Percentiles rank a stretch among this genome's conserved stretches.
Evolutionary conservation across 2,113 vertebrate species (phyloP).

Genomic region (Pitta sordida): DNA sequence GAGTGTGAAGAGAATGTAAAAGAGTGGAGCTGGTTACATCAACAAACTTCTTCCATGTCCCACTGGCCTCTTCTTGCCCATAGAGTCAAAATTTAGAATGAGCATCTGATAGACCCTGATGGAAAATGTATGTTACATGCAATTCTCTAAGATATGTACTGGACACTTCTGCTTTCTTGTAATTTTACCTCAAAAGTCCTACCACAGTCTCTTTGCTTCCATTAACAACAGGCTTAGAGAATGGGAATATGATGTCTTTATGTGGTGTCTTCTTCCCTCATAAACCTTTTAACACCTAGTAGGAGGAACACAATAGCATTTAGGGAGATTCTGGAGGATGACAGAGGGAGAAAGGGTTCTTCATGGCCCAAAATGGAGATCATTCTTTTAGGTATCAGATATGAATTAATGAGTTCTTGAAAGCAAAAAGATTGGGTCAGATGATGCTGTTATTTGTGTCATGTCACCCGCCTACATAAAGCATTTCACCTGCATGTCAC

Average conservation of each 20-base stretch:
- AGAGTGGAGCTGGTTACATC: not conserved
- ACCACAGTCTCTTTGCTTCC: not conserved
- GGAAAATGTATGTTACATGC: not conserved
- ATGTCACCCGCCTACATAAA: not conserved
- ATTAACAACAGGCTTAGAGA: not conserved
- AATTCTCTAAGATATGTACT: accelerated
- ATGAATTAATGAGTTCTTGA: not conserved
- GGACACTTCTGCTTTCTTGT: not conserved
- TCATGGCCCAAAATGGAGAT: not conserved
- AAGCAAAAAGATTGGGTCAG: not conserved
- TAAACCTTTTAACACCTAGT: not conserved
- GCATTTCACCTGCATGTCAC: not conserved
- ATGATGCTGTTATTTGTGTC: not conserved
- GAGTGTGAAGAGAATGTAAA: not conserved
- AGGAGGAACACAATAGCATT: not conserved
- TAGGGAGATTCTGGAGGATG: not conserved
- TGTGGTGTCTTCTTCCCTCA: not conserved
- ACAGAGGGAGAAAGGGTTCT: not conserved
- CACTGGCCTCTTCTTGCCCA: not conserved
- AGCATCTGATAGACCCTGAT: too few relatives aligned
- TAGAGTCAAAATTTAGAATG: not conserved
- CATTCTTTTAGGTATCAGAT: not conserved
- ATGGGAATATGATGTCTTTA: not conserved
- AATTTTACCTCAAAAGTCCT: not conserved
- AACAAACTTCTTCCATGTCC: not conserved